Conservation (phyloP, 2,888 invertebrate genomes). For the Furcula furcula region DNA sequence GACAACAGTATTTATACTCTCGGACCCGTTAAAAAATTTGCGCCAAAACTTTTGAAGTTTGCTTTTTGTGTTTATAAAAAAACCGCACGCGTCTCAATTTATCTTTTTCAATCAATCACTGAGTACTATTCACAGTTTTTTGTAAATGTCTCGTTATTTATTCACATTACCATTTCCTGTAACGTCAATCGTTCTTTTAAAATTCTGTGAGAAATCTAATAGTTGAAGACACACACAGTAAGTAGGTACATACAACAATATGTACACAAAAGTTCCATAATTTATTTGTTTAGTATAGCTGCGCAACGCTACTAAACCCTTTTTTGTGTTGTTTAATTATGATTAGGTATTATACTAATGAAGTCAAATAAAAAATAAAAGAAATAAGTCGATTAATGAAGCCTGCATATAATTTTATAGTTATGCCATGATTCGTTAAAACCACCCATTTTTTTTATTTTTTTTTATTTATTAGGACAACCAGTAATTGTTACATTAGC, state of each 20-base stretch:
- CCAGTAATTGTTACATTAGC: no score
- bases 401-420: no score
- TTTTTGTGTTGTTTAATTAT: conserved; percentile 24
- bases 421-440: no score
- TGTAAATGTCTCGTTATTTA: conserved; percentile 56
- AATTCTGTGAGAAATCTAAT: background rate
- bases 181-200: conserved; percentile 32
- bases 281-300: conserved; percentile 20
- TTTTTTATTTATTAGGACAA: no score
- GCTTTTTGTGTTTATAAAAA: conserved; percentile 56
- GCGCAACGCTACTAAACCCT: conserved; percentile 15
- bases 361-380: background rate
- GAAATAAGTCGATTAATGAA: conserved; percentile 21
- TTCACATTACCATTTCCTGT: conserved; percentile 52
- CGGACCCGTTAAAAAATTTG: conserved; percentile 51
- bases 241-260: conserved; percentile 1
- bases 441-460: no score
- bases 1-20: conserved; percentile 61
- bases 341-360: conserved; percentile 7
- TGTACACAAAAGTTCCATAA: conserved; percentile 17
- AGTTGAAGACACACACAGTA: background rate
- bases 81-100: conserved; percentile 48
- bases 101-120: conserved; percentile 56
- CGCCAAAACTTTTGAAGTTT: conserved; percentile 44
- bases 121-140: conserved; percentile 53